Conservation (phyloP, 2,888 invertebrate genomes). For the Hyposoter dolosus region DNA sequence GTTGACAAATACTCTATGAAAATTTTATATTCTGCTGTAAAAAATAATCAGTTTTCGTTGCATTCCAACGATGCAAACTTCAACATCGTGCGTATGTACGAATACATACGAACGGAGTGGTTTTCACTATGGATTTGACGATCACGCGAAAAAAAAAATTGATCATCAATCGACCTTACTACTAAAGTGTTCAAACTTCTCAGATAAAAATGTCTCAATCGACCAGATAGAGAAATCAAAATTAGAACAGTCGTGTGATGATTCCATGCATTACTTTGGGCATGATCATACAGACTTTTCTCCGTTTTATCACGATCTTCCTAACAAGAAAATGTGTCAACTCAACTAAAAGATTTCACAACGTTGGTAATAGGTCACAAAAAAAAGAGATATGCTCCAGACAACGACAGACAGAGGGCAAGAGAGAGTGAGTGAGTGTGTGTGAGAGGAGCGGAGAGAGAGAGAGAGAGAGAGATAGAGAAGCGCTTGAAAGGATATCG, state of each 20-base stretch:
- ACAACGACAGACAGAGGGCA: not conserved
- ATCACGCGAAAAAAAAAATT: not conserved
- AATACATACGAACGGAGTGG: not conserved
- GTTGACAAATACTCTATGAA: no score
- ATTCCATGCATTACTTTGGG: not conserved
- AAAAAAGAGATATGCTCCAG: not conserved
- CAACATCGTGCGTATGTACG: no score
- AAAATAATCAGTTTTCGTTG: no score
- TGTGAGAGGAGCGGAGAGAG: no score
- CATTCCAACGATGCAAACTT: no score
- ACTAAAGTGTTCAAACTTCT: not conserved
- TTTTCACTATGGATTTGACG: not conserved
- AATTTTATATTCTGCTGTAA: no score
- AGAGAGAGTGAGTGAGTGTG: slow-evolving; percentile 4
- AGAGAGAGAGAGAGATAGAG: slow-evolving; percentile 48
- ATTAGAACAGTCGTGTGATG: not conserved
- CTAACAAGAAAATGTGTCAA: not conserved
- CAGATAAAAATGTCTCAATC: not conserved
- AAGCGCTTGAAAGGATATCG: slow-evolving; percentile 33
- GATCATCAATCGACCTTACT: not conserved
- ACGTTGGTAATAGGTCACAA: not conserved
- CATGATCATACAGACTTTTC: not conserved
- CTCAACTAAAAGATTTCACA: not conserved
- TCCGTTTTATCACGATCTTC: not conserved
- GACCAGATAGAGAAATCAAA: not conserved